Percentiles rank a stretch among this genome's conserved stretches.
These are phyloP conservation scores for Helarctos malayanus DNA, from an alignment of 2,797 vertebrate genomes.

Conservation along the genomic window DNA sequence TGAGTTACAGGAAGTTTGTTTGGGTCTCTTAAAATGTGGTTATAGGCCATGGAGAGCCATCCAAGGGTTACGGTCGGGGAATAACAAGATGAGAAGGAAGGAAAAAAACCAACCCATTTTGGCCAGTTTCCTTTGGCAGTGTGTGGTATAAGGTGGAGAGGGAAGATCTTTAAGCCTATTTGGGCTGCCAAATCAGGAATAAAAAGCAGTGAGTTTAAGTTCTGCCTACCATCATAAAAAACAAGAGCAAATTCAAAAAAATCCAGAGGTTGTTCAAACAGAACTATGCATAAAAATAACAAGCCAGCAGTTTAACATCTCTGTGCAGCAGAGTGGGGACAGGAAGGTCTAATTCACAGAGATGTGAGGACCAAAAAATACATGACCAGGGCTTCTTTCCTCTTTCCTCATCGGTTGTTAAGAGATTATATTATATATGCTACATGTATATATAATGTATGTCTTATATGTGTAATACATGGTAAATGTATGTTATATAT, in stretches of 20 bases:
- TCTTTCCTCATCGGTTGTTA: neutral
- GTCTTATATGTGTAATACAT: neutral
- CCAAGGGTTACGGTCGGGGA: neutral
- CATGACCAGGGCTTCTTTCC: neutral
- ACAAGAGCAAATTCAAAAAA: neutral
- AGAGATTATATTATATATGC: neutral
- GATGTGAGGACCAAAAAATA: neutral
- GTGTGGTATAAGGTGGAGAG: neutral
- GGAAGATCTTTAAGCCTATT: neutral
- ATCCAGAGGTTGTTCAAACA: neutral
- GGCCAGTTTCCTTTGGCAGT: neutral
- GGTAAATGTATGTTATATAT: neutral
- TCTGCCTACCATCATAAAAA: neutral
- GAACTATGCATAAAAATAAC: neutral
- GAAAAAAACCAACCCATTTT: neutral
- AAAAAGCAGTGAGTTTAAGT: neutral
- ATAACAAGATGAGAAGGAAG: neutral
- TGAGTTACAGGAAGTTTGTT: neutral
- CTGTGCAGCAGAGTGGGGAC: neutral
- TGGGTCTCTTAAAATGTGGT: neutral
- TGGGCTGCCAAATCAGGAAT: neutral
- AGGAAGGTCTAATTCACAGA: neutral
- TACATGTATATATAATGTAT: neutral
- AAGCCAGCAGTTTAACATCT: neutral
- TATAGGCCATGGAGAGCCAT: neutral